phyloP scores from a whole-genome alignment of 1,140 invertebrate species.

The Physella acuta region DNA sequence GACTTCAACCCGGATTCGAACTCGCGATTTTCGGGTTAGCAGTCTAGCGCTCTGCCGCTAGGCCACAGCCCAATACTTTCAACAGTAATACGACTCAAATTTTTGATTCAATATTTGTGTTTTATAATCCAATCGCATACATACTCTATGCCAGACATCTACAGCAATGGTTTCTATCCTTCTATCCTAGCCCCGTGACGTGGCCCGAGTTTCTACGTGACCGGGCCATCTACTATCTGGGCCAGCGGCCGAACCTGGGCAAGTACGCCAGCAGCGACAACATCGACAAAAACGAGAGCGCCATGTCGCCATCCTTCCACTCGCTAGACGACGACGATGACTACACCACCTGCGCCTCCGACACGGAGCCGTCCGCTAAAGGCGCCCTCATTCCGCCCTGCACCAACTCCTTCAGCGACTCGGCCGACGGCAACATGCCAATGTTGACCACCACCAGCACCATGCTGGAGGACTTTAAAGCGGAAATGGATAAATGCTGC shows the following conservation, averaged over 20 bases:
- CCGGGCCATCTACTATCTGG: background rate
- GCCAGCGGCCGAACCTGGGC: background rate
- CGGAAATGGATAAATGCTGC: background rate
- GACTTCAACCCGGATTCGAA: too few relatives aligned
- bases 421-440: background rate
- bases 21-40: too few relatives aligned
- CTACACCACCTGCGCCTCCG: background rate
- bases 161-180: background rate
- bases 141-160: too few relatives aligned
- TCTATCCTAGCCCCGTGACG: background rate
- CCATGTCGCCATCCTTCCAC: constrained; percentile 1
- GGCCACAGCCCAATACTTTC: too few relatives aligned
- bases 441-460: background rate
- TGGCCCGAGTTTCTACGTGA: constrained; percentile 9
- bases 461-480: background rate
- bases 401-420: background rate
- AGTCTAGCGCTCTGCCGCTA: too few relatives aligned
- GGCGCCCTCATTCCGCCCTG: too few relatives aligned
- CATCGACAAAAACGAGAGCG: background rate
- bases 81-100: too few relatives aligned
- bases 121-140: too few relatives aligned
- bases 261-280: background rate
- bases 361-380: background rate
- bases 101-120: too few relatives aligned
- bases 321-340: constrained; percentile 8